Evolutionary conservation across 2,888 invertebrate genomes (phyloP), one percentile per base, ranked within the genome.

Genomic region (Acleris emargana): DNA sequence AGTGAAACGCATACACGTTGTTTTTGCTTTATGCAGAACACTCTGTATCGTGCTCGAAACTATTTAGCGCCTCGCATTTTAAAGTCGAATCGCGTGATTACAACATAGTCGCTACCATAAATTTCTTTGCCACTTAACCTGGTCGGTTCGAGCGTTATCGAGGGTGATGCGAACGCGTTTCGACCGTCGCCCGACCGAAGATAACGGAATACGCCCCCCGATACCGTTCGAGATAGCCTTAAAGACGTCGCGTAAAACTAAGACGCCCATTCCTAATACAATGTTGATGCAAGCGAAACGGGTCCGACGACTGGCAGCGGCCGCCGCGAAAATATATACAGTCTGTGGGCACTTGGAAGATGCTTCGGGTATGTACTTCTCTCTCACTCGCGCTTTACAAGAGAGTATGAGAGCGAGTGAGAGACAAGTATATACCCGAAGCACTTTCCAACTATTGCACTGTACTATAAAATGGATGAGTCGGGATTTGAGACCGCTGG

Each of bases 81-180:
- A 66, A 61, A 47, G 66, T 57, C 55, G 55, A 51, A 66, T 66
- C 66, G 66, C 66, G 66, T 66, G 66, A 66, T 66, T 66, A 61
- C 52, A 66, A 57, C 61, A 17, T 52, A 25, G 66, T 51, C 47
- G 66, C 66, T 61, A 61, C 66, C 66, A 66, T 66, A 66, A 66
- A 66, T 66, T 66, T 57, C 51, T 66, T 66, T 60, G 66, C 59
- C 64, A 43, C 55, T 57, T 66, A 66, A 60, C 60, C 66, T 50
- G 55, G 38, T 9, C 25, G 58, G 38, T 49, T 47, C 16, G 54
- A 60, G 60, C 45, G 38, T 63, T 63, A 66, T 57, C 38, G 60
- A 51, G 61, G 60, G 60, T 49, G 43, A 53, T 18, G 51, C 53
- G 51, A 49, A 47, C 54, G 54, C 50, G 51, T 58, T 45, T 60